A percentile compares a stretch with the other conserved stretches of the same genome.
Evolutionary conservation across 1,140 invertebrate genomes (phyloP).

Genomic region (Bemisia tabaci): DNA sequence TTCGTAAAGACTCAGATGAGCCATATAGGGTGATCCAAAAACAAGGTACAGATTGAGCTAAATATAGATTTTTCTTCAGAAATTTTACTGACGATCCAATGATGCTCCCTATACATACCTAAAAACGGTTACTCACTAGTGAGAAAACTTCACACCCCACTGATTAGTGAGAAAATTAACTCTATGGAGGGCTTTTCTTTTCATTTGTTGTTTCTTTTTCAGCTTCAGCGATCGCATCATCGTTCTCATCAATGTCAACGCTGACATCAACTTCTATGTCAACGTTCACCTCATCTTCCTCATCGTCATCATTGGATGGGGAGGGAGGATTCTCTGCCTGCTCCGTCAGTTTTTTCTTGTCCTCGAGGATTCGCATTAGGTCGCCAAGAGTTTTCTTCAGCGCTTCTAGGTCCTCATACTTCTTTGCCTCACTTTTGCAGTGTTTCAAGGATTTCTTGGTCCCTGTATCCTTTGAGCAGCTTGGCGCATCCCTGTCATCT

Average conservation of each 20-base stretch:
- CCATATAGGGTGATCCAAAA: too few species aligned
- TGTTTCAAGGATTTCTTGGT: not conserved
- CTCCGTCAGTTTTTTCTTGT: conserved; percentile 4
- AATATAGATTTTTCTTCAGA: too few species aligned
- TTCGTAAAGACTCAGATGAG: too few species aligned
- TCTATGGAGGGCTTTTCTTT: too few species aligned
- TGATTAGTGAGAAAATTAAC: too few species aligned
- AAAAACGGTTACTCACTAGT: too few species aligned
- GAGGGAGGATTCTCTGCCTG: not conserved
- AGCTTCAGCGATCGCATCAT: not conserved
- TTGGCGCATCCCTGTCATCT: not conserved
- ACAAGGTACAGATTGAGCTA: too few species aligned
- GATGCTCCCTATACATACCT: too few species aligned
- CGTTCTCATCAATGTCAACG: not conserved
- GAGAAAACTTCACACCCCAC: too few species aligned
- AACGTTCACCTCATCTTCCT: conserved; percentile 2
- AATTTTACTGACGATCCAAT: too few species aligned
- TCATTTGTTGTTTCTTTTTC: not conserved
- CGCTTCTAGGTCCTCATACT: not conserved
- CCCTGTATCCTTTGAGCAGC: not conserved
- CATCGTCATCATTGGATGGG: conserved; percentile 1
- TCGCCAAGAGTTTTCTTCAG: conserved; percentile 6
- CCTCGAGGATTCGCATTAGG: not conserved
- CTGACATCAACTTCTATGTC: conserved; percentile 1
- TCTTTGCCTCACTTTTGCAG: not conserved